These are phyloP conservation scores for Belgica antarctica DNA, from an alignment of 2,888 invertebrate genomes.

Conservation along the genomic window DNA sequence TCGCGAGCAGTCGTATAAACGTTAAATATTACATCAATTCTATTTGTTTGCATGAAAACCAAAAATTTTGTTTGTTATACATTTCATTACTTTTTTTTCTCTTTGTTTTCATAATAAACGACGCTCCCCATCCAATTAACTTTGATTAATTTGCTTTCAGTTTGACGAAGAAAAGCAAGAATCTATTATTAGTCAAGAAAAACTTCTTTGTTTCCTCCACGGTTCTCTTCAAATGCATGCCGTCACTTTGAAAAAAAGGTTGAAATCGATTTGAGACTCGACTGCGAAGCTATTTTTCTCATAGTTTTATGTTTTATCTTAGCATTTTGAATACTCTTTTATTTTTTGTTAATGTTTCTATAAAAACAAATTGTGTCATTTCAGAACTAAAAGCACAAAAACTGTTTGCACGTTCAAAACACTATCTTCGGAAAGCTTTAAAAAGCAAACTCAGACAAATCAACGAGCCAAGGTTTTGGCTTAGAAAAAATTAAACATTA, in stretches of 20 bases:
- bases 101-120: background rate
- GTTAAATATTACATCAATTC: background rate
- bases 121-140: background rate
- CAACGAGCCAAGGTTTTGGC: background rate
- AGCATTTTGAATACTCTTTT: background rate
- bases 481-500: conserved; percentile 1
- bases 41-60: background rate
- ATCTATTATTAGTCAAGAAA: background rate
- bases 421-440: background rate
- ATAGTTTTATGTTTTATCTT: background rate
- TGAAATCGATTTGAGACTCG: conserved; percentile 33
- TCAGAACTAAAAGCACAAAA: conserved; percentile 43
- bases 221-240: conserved; percentile 37
- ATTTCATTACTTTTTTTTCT: background rate
- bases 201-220: background rate
- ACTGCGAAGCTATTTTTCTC: background rate
- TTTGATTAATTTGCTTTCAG: conserved; percentile 10
- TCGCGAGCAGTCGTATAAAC: background rate
- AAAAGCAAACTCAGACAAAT: background rate
- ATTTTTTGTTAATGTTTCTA: conserved; percentile 5
- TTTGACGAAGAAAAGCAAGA: background rate
- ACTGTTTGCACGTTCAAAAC: background rate
- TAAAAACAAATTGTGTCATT: conserved; percentile 35
- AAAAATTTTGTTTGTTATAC: background rate
- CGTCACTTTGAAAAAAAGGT: conserved; percentile 1